phyloP scores from a whole-genome alignment of 1,140 invertebrate species.

The Drosophila yakuba region DNA sequence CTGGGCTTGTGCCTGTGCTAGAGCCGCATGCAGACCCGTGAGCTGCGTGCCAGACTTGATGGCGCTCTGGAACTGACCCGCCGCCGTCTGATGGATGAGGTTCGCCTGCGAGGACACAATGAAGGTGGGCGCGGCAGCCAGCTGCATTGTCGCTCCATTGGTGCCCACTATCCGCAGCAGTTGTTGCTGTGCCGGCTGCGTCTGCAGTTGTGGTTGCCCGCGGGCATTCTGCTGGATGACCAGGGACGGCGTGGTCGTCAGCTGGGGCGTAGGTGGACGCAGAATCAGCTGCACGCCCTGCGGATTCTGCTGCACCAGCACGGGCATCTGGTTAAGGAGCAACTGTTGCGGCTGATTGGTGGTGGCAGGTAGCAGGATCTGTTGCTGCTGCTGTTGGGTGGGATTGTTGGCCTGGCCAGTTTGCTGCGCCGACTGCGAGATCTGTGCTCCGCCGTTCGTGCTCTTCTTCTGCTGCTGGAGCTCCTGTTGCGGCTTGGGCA shows the following conservation, averaged over 20 bases:
- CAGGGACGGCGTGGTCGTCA: conserved; percentile 84
- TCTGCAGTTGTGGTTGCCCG: conserved; percentile 75
- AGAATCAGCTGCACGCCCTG: conserved; percentile 86
- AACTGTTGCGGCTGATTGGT: conserved; percentile 71
- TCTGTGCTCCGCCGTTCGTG: conserved; percentile 52
- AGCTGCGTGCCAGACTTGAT: conserved; percentile 74
- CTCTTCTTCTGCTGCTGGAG: conserved; percentile 44
- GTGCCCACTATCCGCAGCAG: conserved; percentile 85
- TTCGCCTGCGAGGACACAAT: conserved; percentile 84
- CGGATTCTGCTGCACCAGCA: conserved; percentile 85
- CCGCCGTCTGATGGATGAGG: conserved; percentile 81
- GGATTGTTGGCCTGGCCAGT: conserved; percentile 57
- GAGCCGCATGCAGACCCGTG: conserved; percentile 77
- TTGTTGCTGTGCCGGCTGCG: conserved; percentile 85
- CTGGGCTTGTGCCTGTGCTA: conserved; percentile 69
- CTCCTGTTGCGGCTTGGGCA: conserved; percentile 80
- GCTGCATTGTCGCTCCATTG: conserved; percentile 85
- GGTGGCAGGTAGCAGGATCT: conserved; percentile 80
- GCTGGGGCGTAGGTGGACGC: conserved; percentile 85
- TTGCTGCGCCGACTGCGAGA: conserved; percentile 76
- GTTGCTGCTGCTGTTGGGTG: conserved; percentile 58
- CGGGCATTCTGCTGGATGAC: conserved; percentile 84
- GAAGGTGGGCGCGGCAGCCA: conserved; percentile 83
- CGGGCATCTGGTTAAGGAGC: conserved; percentile 84
- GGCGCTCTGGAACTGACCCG: conserved; percentile 75